Conservation (phyloP, 2,797 vertebrate species). For the Lepus oiostolus region DNA sequence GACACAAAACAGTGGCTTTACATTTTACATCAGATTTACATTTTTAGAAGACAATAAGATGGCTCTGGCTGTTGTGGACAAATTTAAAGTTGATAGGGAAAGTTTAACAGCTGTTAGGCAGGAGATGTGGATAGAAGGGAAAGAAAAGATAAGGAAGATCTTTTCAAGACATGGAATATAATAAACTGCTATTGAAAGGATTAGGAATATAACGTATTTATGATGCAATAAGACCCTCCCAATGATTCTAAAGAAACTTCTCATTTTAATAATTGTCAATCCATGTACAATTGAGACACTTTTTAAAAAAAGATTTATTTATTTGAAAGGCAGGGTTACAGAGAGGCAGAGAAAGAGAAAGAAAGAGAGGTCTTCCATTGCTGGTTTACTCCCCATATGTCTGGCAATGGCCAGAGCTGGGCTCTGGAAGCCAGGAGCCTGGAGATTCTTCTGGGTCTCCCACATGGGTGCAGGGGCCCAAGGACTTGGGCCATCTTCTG, state of each 20-base stretch:
- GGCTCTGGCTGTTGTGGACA: background rate
- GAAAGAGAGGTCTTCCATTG: no score
- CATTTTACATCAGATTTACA: background rate
- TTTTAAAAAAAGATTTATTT: no score
- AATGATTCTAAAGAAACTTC: slow-evolving; percentile 36
- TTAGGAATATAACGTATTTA: slow-evolving; percentile 32
- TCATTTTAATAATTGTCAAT: slow-evolving; percentile 49
- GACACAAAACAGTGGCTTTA: background rate
- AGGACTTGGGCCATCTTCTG: no score
- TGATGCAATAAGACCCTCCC: background rate
- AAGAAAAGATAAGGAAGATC: background rate
- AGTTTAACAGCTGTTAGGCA: background rate
- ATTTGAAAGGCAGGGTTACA: no score
- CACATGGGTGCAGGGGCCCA: no score
- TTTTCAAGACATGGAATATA: background rate
- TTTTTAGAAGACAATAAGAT: slow-evolving; percentile 29
- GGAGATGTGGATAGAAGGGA: background rate
- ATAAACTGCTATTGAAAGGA: background rate
- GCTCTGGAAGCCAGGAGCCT: no score
- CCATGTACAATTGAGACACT: background rate
- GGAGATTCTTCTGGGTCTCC: no score
- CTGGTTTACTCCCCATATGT: no score
- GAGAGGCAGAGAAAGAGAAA: no score
- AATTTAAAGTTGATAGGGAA: slow-evolving; percentile 34
- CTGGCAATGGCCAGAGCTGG: no score